Conservation (phyloP, 2,888 invertebrate genomes). For the Hydriomena furcata region DNA sequence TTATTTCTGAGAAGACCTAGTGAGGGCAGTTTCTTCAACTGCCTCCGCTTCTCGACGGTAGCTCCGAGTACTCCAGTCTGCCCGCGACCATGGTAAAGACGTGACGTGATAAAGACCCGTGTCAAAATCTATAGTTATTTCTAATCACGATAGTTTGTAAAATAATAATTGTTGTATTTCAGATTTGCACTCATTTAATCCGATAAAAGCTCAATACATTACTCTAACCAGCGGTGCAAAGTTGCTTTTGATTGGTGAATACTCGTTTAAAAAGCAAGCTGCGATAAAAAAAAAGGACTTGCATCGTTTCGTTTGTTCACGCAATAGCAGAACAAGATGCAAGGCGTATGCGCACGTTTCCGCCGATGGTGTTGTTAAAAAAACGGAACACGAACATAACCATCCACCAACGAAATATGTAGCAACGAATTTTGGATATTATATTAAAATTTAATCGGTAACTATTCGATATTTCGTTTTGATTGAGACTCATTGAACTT, state of each 20-base stretch:
- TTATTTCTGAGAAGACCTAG: no score
- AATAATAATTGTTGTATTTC: no score
- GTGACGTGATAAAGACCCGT: no score
- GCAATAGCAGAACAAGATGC: slow-evolving; percentile 5
- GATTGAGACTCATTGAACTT: no score
- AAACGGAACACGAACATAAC: slow-evolving; percentile 3
- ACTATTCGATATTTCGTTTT: no score
- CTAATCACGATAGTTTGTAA: no score
- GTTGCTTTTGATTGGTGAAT: slow-evolving; percentile 3
- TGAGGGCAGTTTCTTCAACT: no score
- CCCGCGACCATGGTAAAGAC: no score
- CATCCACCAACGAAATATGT: slow-evolving; percentile 12
- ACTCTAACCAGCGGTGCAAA: slow-evolving; percentile 3
- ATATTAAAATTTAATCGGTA: background rate
- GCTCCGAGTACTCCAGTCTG: no score
- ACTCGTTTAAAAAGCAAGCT: slow-evolving; percentile 2
- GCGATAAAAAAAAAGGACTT: background rate
- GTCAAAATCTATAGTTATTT: no score
- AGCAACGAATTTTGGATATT: background rate
- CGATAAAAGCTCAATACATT: slow-evolving; percentile 1
- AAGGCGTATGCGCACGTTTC: slow-evolving; percentile 11
- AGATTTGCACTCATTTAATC: no score
- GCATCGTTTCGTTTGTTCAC: slow-evolving; percentile 9
- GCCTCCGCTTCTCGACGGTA: no score
- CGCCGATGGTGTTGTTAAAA: background rate